Percentiles rank a stretch among this genome's conserved stretches.
These are phyloP conservation scores for Lepidochitona cinerea DNA, from an alignment of 2,888 invertebrate genomes.

Conservation along the genomic window DNA sequence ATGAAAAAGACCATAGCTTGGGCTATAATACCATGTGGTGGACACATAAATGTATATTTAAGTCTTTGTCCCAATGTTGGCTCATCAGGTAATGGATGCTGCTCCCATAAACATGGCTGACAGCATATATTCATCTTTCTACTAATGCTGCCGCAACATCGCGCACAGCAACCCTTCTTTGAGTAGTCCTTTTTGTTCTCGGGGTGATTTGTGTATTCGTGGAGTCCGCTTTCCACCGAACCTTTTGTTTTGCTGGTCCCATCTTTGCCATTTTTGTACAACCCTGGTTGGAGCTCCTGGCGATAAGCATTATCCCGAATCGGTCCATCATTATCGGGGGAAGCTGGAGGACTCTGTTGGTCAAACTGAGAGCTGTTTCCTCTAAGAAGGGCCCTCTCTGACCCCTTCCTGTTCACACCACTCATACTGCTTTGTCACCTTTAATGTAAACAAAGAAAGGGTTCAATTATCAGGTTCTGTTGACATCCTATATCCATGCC, in stretches of 20 bases:
- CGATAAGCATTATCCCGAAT: neutral
- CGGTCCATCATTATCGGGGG: neutral
- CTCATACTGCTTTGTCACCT: too few relatives aligned
- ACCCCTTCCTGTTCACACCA: neutral
- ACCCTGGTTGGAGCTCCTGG: neutral
- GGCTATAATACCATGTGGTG: constrained; percentile 35
- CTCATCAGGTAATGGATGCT: constrained; percentile 42
- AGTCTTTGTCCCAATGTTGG: constrained; percentile 20
- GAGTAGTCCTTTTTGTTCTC: neutral
- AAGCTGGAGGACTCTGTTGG: neutral
- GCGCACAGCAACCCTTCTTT: neutral
- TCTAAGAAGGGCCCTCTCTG: neutral
- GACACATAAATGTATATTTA: constrained; percentile 26
- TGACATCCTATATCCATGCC: too few relatives aligned
- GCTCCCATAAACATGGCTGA: constrained; percentile 44
- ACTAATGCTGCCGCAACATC: neutral
- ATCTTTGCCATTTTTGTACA: neutral
- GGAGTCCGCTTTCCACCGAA: neutral
- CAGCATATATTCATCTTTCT: neutral
- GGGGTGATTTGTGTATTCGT: neutral
- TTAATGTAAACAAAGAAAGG: too few relatives aligned
- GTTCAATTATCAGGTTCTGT: too few relatives aligned
- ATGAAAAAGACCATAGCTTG: constrained; percentile 67
- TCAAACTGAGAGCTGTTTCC: neutral
- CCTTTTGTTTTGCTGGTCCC: neutral